Evolutionary conservation across 2,888 invertebrate species (phyloP).

Genomic region (Vandiemenella viatica): DNA sequence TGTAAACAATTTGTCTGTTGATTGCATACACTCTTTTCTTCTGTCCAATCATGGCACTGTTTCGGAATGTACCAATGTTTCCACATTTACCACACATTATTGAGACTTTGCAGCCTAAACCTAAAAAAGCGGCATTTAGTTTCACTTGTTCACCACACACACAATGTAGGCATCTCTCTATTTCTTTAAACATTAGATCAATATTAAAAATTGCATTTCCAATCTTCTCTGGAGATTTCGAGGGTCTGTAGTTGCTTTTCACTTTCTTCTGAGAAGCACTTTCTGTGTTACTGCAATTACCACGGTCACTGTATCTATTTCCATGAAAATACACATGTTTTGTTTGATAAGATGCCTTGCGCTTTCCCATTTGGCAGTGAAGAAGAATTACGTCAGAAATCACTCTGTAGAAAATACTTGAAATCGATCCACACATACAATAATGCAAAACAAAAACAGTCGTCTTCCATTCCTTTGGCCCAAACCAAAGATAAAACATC

Average conservation of each 20-base stretch:
- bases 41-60: neutral
- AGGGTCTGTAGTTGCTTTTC: neutral
- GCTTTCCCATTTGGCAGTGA: neutral
- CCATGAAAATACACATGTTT: neutral
- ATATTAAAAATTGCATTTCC: neutral
- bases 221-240: neutral
- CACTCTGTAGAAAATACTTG: too few relatives aligned
- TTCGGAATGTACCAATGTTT: neutral
- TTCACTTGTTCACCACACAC: neutral
- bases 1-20: neutral
- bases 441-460: too few relatives aligned
- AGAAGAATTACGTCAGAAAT: too few relatives aligned
- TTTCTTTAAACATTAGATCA: neutral
- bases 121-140: neutral
- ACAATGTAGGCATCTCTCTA: neutral
- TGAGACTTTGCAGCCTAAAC: neutral
- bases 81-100: neutral
- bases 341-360: neutral
- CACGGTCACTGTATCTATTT: neutral
- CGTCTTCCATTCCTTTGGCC: too few relatives aligned
- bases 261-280: neutral
- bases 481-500: too few relatives aligned
- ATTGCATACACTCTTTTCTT: neutral
- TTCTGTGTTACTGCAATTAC: neutral
- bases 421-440: too few relatives aligned